Conservation (phyloP, 2,797 vertebrate species). For the Lycodopsis pacificus region DNA sequence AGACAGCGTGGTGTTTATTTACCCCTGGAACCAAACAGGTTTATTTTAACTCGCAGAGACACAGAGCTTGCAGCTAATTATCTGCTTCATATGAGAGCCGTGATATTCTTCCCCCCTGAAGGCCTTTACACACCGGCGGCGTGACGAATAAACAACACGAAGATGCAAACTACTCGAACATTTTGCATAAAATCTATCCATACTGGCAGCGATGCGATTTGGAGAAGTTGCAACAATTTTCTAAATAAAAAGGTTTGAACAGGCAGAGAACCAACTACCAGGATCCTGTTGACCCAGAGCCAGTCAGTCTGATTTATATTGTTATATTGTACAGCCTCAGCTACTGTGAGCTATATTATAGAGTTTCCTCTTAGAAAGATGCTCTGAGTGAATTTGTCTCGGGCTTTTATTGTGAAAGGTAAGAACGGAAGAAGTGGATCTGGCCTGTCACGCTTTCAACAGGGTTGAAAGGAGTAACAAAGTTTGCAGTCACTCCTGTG, state of each 20-base stretch:
- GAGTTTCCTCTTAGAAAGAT: not conserved
- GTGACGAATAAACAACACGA: not conserved
- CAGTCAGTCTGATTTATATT: not conserved
- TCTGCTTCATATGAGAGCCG: slow-evolving; percentile 16
- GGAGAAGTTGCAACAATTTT: not conserved
- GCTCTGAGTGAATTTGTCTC: not conserved
- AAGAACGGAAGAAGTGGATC: not conserved
- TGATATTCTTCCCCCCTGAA: not conserved
- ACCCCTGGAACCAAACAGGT: slow-evolving; percentile 48
- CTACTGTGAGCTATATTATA: not conserved
- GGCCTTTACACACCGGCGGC: not conserved
- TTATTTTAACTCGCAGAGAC: slow-evolving; percentile 47
- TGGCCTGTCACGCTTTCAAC: not conserved
- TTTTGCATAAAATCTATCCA: not conserved
- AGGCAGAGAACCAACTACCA: not conserved
- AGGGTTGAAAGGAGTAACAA: not conserved
- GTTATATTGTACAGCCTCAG: not conserved
- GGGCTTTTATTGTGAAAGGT: not conserved
- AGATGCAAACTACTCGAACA: not conserved
- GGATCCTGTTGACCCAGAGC: not conserved
- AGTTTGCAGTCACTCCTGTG: not conserved
- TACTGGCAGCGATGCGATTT: not conserved
- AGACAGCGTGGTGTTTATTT: slow-evolving; percentile 43
- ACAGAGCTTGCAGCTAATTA: slow-evolving; percentile 46
- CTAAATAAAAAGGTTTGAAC: not conserved